phyloP scores from a whole-genome alignment of 2,888 invertebrate species.

The Norana najaformis region DNA sequence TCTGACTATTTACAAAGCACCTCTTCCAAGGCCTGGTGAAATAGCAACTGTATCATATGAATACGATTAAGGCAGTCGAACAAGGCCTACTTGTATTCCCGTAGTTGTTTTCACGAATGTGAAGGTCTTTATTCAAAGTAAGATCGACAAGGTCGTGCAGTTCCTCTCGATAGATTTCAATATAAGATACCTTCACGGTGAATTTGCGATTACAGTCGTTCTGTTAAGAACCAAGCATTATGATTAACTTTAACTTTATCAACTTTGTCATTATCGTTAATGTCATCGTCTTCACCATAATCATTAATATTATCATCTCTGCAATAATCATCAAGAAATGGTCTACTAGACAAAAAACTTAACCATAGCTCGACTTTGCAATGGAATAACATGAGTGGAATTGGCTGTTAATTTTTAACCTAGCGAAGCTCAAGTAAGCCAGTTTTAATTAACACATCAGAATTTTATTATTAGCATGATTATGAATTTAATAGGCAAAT shows the following conservation, averaged over 20 bases:
- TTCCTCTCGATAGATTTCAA: constrained; percentile 63
- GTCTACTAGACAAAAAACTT: neutral
- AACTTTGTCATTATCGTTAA: neutral
- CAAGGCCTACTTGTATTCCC: constrained; percentile 54
- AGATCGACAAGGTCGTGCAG: constrained; percentile 59
- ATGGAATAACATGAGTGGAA: no score
- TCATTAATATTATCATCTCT: neutral
- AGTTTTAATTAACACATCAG: neutral
- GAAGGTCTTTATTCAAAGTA: constrained; percentile 58
- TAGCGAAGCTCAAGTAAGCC: neutral
- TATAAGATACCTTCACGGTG: constrained; percentile 58
- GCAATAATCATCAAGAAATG: neutral
- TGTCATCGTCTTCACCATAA: neutral
- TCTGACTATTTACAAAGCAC: neutral
- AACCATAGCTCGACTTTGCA: neutral
- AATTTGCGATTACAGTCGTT: constrained; percentile 40
- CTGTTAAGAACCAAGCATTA: constrained; percentile 33
- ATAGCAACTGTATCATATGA: neutral
- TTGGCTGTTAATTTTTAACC: no score
- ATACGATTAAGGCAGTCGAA: neutral
- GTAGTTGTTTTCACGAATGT: constrained; percentile 61
- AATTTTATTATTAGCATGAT: neutral
- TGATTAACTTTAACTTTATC: neutral
- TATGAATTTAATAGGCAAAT: neutral
- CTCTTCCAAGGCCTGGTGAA: neutral